Percentiles rank a stretch among this genome's conserved stretches.
Conservation (phyloP, 2,797 vertebrate species). For the Labeo calbasu region DNA sequence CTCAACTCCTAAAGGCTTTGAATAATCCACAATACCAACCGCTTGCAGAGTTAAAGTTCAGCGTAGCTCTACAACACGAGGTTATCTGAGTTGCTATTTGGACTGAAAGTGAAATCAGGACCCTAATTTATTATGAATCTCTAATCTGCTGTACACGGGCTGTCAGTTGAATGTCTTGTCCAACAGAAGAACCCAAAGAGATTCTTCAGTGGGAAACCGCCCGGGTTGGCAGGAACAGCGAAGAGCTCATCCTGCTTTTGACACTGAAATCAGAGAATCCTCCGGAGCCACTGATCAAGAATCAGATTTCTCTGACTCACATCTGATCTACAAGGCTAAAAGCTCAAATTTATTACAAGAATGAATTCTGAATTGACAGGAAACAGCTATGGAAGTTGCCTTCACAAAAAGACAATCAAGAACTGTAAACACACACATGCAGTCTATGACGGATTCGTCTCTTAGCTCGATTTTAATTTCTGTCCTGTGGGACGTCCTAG, state of each 20-base stretch:
- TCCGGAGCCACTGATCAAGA: conserved; percentile 43
- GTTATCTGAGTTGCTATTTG: conserved; percentile 3
- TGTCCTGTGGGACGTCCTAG: conserved; percentile 11
- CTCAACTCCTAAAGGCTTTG: background rate
- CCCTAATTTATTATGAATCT: conserved; percentile 36
- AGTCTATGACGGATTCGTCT: background rate
- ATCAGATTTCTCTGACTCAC: conserved; percentile 49
- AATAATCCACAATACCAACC: conserved; percentile 25
- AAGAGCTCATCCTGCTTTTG: conserved; percentile 44
- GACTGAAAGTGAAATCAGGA: conserved; percentile 27
- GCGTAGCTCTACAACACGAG: conserved; percentile 7
- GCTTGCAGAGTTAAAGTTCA: conserved; percentile 6
- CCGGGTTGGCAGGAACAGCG: background rate
- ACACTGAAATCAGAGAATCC: conserved; percentile 51
- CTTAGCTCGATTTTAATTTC: background rate
- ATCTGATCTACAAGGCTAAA: conserved; percentile 17
- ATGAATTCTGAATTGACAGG: conserved; percentile 1
- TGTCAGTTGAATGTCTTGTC: conserved; percentile 19
- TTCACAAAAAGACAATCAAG: conserved; percentile 2
- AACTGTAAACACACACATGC: background rate
- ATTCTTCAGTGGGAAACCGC: conserved; percentile 13
- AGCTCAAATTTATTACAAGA: conserved; percentile 20
- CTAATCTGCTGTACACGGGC: conserved; percentile 23
- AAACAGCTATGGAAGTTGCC: background rate
- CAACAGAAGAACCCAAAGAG: conserved; percentile 17